phyloP scores from a whole-genome alignment of 2,113 vertebrate genomes.

The Progne subis region DNA sequence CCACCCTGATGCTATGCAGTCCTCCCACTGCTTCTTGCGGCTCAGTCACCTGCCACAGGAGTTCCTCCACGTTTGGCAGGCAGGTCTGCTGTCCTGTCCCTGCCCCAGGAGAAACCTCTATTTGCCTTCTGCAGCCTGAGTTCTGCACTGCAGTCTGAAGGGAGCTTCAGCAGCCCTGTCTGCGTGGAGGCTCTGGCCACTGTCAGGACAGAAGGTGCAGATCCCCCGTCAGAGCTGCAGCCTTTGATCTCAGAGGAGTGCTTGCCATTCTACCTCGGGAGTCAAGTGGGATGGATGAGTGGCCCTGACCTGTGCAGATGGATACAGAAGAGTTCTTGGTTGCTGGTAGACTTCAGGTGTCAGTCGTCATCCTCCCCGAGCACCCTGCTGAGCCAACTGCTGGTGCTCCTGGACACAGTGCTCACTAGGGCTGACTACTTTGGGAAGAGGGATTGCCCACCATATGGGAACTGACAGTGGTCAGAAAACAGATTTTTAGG shows the following conservation, averaged over 20 bases:
- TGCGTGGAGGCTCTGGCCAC: fast-evolving
- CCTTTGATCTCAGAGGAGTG: not conserved
- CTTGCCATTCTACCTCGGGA: not conserved
- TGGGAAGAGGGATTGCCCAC: not conserved
- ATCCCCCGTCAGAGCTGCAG: not conserved
- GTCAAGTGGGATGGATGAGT: not conserved
- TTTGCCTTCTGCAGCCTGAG: not conserved
- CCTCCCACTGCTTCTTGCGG: not conserved
- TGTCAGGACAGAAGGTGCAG: not conserved
- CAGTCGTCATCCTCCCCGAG: fast-evolving
- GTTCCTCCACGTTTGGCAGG: not conserved
- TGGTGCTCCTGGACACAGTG: not conserved
- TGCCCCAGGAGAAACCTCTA: too few relatives aligned
- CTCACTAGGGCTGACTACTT: not conserved
- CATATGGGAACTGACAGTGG: too few relatives aligned
- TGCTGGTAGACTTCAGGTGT: not conserved
- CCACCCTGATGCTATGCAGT: not conserved
- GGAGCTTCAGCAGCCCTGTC: not conserved
- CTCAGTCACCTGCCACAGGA: not conserved
- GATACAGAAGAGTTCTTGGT: not conserved
- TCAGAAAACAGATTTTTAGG: too few relatives aligned
- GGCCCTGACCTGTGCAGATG: not conserved
- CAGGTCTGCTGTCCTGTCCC: not conserved
- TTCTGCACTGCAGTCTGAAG: not conserved
- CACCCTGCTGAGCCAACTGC: fast-evolving